A percentile compares a stretch with the other conserved stretches of the same genome.
Conservation (phyloP, 1,140 invertebrate genomes). For the Diploscapter pachys region DNA sequence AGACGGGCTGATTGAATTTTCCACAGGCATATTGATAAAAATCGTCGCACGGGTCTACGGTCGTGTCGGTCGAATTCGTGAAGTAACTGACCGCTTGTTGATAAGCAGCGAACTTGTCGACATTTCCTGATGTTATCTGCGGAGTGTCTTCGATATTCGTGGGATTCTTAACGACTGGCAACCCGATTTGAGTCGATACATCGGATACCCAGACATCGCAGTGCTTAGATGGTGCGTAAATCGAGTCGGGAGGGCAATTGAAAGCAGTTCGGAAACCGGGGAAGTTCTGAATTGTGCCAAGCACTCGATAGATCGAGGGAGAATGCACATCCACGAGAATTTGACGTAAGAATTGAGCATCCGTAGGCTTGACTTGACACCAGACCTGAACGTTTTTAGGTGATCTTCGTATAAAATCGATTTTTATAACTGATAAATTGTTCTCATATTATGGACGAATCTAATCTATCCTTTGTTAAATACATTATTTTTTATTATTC, state of each 20-base stretch:
- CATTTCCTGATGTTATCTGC: conserved; percentile 6
- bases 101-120: conserved; percentile 26
- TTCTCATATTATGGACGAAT: no score
- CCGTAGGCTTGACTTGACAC: conserved; percentile 28
- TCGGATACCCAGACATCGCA: conserved; percentile 45
- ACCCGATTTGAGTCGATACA: conserved; percentile 23
- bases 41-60: conserved; percentile 81
- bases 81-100: conserved; percentile 23
- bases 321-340: conserved; percentile 39
- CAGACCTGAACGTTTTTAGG: conserved; percentile 35
- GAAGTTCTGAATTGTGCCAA: conserved; percentile 44
- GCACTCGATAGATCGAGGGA: conserved; percentile 34
- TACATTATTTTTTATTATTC: conserved; percentile 16
- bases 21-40: conserved; percentile 92
- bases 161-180: conserved; percentile 20
- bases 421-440: no score
- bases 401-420: no score
- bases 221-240: conserved; percentile 41
- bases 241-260: conserved; percentile 37
- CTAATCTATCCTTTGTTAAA: conserved; percentile 21
- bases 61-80: conserved; percentile 69
- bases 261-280: conserved; percentile 42
- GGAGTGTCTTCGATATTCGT: conserved; percentile 27
- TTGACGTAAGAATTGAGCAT: conserved; percentile 21
- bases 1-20: conserved; percentile 71